Percentiles rank a stretch among this genome's conserved stretches.
Evolutionary conservation across 2,797 vertebrate species (phyloP).

Genomic region (Argyrosomus regius): DNA sequence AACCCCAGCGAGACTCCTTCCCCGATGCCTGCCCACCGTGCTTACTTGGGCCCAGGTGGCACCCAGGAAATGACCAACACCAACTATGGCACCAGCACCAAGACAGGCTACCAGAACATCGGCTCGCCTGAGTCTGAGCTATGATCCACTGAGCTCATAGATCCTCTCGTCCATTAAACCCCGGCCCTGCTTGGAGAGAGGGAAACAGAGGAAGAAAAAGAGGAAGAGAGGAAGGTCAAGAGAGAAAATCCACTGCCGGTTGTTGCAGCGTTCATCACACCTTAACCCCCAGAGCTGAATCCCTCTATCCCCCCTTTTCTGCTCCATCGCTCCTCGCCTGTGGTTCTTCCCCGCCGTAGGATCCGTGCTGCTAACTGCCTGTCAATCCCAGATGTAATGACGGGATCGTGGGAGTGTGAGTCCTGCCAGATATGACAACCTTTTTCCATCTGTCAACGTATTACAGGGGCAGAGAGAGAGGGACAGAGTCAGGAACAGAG

Average conservation of each 20-base stretch:
- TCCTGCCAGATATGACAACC: not conserved
- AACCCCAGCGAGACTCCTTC: constrained; percentile 93
- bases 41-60: constrained; percentile 94
- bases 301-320: constrained; percentile 27
- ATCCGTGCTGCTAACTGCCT: constrained; percentile 29
- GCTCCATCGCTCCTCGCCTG: constrained; percentile 12
- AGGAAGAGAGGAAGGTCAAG: constrained; percentile 57
- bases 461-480: constrained; percentile 35
- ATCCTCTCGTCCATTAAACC: constrained; percentile 34
- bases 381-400: constrained; percentile 47
- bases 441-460: constrained; percentile 42
- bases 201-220: constrained; percentile 39
- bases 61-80: constrained; percentile 94
- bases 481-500: not conserved
- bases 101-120: constrained; percentile 91
- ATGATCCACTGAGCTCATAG: constrained; percentile 70
- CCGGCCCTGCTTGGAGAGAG: constrained; percentile 44
- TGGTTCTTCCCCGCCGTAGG: constrained; percentile 4
- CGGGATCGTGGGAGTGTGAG: constrained; percentile 44
- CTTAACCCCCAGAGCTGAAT: constrained; percentile 71
- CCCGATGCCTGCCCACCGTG: constrained; percentile 94
- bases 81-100: constrained; percentile 95
- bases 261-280: constrained; percentile 73
- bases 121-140: constrained; percentile 85
- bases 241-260: constrained; percentile 60